Conservation (phyloP, 2,797 vertebrate species). For the Trachops cirrhosus region DNA sequence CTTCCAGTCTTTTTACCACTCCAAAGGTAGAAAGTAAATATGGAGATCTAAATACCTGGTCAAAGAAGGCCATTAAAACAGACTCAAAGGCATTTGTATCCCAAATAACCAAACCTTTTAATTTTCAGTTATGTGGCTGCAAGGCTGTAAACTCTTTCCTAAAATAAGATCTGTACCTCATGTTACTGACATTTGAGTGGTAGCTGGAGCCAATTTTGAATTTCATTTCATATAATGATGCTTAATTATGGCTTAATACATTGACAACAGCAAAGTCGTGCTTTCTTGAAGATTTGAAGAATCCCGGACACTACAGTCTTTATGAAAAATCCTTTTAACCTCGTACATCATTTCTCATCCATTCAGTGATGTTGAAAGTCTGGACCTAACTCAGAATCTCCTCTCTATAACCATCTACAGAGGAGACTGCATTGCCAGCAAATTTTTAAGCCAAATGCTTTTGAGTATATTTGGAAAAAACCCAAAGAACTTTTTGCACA, state of each 20-base stretch:
- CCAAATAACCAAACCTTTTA: slow-evolving; percentile 62
- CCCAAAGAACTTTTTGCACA: background rate
- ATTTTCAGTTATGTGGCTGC: slow-evolving; percentile 62
- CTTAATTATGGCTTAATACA: slow-evolving; percentile 64
- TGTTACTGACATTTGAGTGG: slow-evolving; percentile 65
- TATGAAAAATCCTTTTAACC: background rate
- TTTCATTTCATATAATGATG: slow-evolving; percentile 57
- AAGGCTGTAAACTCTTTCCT: slow-evolving; percentile 50
- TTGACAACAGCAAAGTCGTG: slow-evolving; percentile 8
- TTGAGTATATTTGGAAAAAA: background rate
- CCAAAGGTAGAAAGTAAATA: background rate
- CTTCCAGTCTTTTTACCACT: background rate
- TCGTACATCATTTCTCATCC: background rate
- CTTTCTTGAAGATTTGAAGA: slow-evolving; percentile 51
- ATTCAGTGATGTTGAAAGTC: background rate
- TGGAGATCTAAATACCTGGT: background rate
- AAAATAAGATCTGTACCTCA: slow-evolving; percentile 58
- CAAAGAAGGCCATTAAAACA: background rate
- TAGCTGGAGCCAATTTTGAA: slow-evolving; percentile 67
- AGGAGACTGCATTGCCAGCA: background rate
- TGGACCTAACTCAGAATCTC: background rate
- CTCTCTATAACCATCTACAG: background rate
- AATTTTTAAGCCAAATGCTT: background rate
- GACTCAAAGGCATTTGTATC: slow-evolving; percentile 27
- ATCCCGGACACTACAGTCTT: background rate